Evolutionary conservation across 1,140 invertebrate genomes (phyloP).

Genomic region (Eubasilissa regina): DNA sequence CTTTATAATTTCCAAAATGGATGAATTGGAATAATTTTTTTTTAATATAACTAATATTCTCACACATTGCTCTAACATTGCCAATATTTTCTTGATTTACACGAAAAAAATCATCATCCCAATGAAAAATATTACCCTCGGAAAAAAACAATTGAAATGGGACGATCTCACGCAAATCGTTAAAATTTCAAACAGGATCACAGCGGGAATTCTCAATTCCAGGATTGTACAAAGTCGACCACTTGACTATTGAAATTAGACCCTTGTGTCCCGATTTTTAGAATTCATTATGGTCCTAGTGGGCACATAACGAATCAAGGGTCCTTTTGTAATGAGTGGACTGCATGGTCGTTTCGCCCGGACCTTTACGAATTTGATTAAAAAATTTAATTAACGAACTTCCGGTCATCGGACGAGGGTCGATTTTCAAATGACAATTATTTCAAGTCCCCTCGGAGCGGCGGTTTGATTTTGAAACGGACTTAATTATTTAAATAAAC

Average conservation of each 20-base stretch:
- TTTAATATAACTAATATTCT: too few relatives aligned
- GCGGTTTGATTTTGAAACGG: constrained; percentile 27
- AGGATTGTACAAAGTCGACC: background rate
- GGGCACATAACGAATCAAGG: constrained; percentile 30
- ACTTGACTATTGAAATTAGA: constrained; percentile 12
- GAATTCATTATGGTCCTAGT: constrained; percentile 11
- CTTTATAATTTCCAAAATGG: too few relatives aligned
- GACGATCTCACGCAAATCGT: too few relatives aligned
- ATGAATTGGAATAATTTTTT: too few relatives aligned
- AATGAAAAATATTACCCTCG: too few relatives aligned
- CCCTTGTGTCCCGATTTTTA: constrained; percentile 10
- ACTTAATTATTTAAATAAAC: constrained; percentile 17
- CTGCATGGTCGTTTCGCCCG: constrained; percentile 36
- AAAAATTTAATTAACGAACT: constrained; percentile 59
- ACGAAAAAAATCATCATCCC: too few relatives aligned
- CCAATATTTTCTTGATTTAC: too few relatives aligned
- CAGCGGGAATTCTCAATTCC: background rate
- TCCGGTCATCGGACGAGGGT: constrained; percentile 52
- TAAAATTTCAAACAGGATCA: background rate
- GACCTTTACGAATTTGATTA: constrained; percentile 56
- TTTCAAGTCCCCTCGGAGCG: constrained; percentile 18
- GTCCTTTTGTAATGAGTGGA: constrained; percentile 38
- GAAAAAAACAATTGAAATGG: too few relatives aligned
- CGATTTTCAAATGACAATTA: constrained; percentile 57
- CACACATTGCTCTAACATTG: too few relatives aligned